Evolutionary conservation across 2,888 invertebrate species (phyloP), one percentile per base, ranked within the genome.

Genomic region (Rhogogaster chlorosoma): DNA sequence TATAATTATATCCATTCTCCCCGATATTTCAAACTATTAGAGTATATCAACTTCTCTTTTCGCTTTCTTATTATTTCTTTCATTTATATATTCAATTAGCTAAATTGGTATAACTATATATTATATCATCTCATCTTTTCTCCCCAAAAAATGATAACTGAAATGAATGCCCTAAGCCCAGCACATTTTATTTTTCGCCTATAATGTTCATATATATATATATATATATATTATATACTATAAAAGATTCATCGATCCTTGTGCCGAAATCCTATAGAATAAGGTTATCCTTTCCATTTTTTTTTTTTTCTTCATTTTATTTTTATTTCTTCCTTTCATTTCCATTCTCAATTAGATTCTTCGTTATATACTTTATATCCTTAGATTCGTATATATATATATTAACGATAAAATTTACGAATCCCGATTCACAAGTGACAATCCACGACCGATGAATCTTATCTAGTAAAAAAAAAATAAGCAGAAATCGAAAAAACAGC

Each of bases 91-190:
- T 18, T 67, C 26, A 4, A 29, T 73, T 29, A 75, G 75, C 75
- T 75, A 45, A 45, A 75, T 49, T 29, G 7, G 5, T 29, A 18
- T 29, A 22, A 10, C 45, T 75, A n/a, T 42, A 3, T 42, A 42
- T n/a, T n/a, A n/a, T n/a, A n/a, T n/a, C 45, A 75, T 75, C 49
- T 75, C 70, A 26, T 49, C 75, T 22, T 75, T 45, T 75, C 49
- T 45, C 45, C 45, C 49, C 53, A n/a, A 15, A 45, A n/a, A 53
- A 53, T n/a, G 53, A 53, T 53, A 53, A 53, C n/a, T 53, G 18
- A 53, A 83, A 70, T 83, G 64, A 83, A 70, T 83, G 83, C 83
- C 83, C 83, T 83, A 45, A 83, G 83, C 83, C 83, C 83, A 83
- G 83, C 67, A 83, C 64, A n/a, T 15, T 26, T 61, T 10, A 12